Conservation (phyloP, 1,140 invertebrate genomes). For the Linepithema humile region DNA sequence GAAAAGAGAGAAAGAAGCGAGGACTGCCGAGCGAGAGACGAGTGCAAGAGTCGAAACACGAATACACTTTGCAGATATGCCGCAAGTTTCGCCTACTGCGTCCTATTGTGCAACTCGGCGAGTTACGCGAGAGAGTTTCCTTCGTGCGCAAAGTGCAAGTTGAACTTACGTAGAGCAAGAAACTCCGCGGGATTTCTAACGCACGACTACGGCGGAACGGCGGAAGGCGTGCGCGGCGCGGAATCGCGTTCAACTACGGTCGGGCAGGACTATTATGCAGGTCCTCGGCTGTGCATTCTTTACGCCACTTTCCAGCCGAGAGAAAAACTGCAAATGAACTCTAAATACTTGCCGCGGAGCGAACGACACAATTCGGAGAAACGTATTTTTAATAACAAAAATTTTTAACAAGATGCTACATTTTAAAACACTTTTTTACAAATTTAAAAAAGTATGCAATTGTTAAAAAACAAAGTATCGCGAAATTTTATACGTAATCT, state of each 20-base stretch:
- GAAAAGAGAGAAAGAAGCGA: not conserved
- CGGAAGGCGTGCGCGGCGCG: not conserved
- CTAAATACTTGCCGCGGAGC: not conserved
- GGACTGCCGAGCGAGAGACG: not conserved
- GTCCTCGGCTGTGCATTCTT: not conserved
- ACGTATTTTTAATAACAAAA: too few relatives aligned
- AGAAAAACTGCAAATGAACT: not conserved
- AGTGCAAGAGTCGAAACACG: constrained; percentile 19
- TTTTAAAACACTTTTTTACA: too few relatives aligned
- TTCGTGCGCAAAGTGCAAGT: constrained; percentile 19
- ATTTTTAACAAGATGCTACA: not conserved
- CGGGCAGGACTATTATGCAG: constrained; percentile 4
- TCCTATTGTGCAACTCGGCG: constrained; percentile 10
- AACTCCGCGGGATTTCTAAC: constrained; percentile 38
- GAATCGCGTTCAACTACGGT: constrained; percentile 4
- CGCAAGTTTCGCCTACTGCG: constrained; percentile 30
- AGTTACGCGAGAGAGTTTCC: constrained; percentile 36
- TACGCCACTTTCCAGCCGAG: constrained; percentile 9
- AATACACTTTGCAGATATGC: constrained; percentile 58
- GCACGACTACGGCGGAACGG: not conserved
- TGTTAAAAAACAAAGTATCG: too few relatives aligned
- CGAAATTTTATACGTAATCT: too few relatives aligned
- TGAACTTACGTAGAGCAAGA: constrained; percentile 45
- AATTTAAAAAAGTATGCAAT: too few relatives aligned
- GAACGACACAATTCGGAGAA: not conserved